Base-by-base conservation (phyloP, 2,888 invertebrate species). In the Patella depressa region DNA sequence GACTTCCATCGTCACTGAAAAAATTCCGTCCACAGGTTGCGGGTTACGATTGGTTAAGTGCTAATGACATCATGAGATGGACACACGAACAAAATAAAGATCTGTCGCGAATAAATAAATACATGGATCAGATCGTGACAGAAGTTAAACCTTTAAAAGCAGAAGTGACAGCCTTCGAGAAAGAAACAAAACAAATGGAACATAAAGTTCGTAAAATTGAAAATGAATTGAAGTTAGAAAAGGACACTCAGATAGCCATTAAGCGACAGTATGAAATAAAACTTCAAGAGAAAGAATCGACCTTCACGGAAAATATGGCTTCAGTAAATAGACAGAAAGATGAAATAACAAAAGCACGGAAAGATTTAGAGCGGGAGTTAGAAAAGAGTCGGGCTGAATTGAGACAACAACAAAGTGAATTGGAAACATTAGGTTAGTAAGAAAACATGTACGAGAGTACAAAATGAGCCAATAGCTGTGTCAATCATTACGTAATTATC, bases 51-150 rank as follows among this genome's bases (percentile, higher is more conserved):
- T 89, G 90, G 89, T 78, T 91, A 71, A 84, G 86, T 53, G 84
- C 86, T 53, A 88, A 87, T 81, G 91, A 91, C 81, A 85, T 91
- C 17, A 81, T 85, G 34, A 85, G 88, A 53, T 91, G 91, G 91
- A 84, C 86, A 34, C 80, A 83, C 4, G 91, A 91, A 79, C 89
- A 90, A 78, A 88, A 87, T 73, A 91, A 91, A 80, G 91, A 91
- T 79, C 78, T 91, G 17, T 80, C 81, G 17, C 78, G 89, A 34
- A 85, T 91, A n/a, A 85, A 85, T 72, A 90, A 90, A 80, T 86
- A 88, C 59, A 76, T 84, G 59, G 85, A 86, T 24, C 79, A 83
- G 72, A 76, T 91, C 53, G 83, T 85, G 55, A 80, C 85, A 5
- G 87, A 86, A 15, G 86, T 89, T 24, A 86, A 88, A 55, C 86